Conservation (phyloP, 2,888 invertebrate species). For the Cephus pygmeus region DNA sequence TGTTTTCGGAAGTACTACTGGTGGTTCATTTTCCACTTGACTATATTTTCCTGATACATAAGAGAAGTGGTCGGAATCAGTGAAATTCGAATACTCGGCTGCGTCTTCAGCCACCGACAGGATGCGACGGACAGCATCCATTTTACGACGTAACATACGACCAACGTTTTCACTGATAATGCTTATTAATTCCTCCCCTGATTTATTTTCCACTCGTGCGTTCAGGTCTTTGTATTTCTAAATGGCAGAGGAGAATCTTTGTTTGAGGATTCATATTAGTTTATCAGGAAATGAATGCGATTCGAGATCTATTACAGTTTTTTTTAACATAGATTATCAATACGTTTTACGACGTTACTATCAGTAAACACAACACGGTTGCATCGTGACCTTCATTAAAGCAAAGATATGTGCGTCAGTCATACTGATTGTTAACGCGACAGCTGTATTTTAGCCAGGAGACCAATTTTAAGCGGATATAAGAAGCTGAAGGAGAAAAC, state of each 20-base stretch:
- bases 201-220: constrained; percentile 82
- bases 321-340: not conserved
- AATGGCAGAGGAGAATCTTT: constrained; percentile 8
- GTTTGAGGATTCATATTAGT: not conserved
- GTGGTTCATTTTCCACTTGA: constrained; percentile 58
- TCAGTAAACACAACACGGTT: not conserved
- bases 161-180: constrained; percentile 86
- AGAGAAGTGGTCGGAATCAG: constrained; percentile 59
- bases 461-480: not conserved
- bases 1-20: constrained; percentile 51
- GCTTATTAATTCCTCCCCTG: constrained; percentile 81
- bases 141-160: constrained; percentile 87
- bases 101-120: constrained; percentile 79
- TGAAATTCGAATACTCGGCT: constrained; percentile 71
- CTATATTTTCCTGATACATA: constrained; percentile 91
- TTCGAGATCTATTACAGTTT: not conserved
- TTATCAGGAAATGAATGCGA: not conserved
- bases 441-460: not conserved
- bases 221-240: constrained; percentile 84
- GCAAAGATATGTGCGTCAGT: not conserved
- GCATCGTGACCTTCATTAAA: not conserved
- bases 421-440: not conserved
- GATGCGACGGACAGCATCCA: constrained; percentile 90
- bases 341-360: not conserved
- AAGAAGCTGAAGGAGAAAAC: not conserved